These are phyloP conservation scores for Hippocampus abdominalis DNA, from an alignment of 2,113 vertebrate genomes.

Conservation along the genomic window DNA sequence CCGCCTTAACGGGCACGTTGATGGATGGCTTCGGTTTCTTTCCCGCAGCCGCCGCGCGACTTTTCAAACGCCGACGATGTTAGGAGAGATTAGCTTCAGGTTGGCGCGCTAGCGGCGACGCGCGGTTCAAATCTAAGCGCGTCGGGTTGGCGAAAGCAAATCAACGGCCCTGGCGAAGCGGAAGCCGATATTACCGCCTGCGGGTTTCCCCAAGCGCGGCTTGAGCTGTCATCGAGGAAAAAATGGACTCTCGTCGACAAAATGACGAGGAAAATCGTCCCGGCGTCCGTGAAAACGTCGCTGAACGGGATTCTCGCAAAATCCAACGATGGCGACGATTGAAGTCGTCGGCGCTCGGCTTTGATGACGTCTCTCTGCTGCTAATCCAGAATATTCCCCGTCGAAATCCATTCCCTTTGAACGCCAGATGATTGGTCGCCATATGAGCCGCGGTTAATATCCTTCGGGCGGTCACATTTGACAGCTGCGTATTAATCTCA, in stretches of 20 bases:
- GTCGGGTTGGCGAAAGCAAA: not conserved
- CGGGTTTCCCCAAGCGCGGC: not conserved
- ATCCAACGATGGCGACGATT: not conserved
- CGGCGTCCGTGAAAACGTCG: too few relatives aligned
- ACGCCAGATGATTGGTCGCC: conserved; percentile 29
- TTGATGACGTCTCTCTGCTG: not conserved
- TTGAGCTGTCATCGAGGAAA: not conserved
- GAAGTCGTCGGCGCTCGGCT: not conserved
- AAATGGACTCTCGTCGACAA: not conserved
- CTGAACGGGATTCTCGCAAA: not conserved
- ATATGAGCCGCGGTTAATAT: conserved; percentile 53
- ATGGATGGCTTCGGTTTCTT: not conserved
- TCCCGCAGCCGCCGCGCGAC: not conserved
- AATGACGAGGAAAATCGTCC: too few relatives aligned
- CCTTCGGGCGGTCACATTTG: conserved; percentile 48
- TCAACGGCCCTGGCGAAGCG: not conserved
- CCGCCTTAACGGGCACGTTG: not conserved
- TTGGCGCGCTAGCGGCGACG: not conserved
- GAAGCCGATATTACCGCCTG: not conserved
- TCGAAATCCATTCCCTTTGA: conserved; percentile 6
- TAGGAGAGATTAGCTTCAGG: not conserved
- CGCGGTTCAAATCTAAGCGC: not conserved
- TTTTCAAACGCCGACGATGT: not conserved
- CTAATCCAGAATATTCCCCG: not conserved
- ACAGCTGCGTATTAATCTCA: conserved; percentile 52